Evolutionary conservation across 2,113 vertebrate species (phyloP).

Genomic region (Ranitomeya imitator): DNA sequence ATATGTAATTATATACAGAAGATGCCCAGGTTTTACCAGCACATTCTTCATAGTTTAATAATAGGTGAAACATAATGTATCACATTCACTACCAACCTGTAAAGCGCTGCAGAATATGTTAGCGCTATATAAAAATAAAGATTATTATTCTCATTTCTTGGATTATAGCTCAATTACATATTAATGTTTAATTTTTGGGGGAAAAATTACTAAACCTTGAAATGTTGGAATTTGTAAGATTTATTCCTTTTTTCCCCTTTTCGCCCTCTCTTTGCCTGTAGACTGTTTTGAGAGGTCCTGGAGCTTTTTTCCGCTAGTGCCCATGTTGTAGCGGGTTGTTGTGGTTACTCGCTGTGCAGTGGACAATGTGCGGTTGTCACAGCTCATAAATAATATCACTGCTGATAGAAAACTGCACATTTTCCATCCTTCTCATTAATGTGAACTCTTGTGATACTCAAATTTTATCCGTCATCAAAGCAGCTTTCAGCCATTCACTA

Average conservation of each 20-base stretch:
- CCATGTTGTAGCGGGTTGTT: neutral
- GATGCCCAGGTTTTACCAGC: no score
- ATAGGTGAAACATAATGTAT: no score
- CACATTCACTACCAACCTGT: no score
- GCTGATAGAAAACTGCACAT: neutral
- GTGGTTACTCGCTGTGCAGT: neutral
- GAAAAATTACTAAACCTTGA: no score
- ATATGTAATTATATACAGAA: no score
- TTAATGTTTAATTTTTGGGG: no score
- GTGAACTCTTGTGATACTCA: neutral
- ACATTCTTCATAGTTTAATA: neutral
- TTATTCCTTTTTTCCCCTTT: no score
- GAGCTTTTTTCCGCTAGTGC: neutral
- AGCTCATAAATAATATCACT: constrained; percentile 3
- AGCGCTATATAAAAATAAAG: no score
- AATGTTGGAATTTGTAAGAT: no score
- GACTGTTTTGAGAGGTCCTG: neutral
- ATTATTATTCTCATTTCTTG: no score
- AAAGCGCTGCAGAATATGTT: no score
- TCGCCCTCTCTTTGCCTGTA: neutral
- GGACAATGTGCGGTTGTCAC: neutral
- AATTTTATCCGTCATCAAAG: neutral
- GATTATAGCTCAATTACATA: no score
- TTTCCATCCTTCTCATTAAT: neutral
- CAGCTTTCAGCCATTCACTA: neutral